Conservation (phyloP, 1,140 invertebrate species). For the Bombus waltoni region DNA sequence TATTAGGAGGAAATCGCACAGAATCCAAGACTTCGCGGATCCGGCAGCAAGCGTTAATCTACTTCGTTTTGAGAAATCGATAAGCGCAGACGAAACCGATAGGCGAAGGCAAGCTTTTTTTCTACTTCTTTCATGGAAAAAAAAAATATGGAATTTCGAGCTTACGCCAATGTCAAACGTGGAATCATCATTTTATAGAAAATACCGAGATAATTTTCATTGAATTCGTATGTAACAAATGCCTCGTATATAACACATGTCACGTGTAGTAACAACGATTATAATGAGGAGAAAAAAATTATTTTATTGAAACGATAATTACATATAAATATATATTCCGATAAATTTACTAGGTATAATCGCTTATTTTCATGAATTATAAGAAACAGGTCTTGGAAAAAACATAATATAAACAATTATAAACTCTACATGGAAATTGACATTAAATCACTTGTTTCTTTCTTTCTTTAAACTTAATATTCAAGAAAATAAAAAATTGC, state of each 20-base stretch:
- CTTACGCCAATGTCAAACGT: constrained; percentile 6
- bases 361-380: not conserved
- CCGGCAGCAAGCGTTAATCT: constrained; percentile 79
- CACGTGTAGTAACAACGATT: not conserved
- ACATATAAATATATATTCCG: not conserved
- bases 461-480: no score
- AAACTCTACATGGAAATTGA: not conserved
- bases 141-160: not conserved
- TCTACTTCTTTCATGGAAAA: constrained; percentile 10
- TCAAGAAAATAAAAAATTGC: no score
- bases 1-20: constrained; percentile 63
- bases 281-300: not conserved
- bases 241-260: not conserved
- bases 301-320: not conserved
- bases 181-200: constrained; percentile 11
- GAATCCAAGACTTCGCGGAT: constrained; percentile 81
- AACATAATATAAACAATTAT: not conserved
- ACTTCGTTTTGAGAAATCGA: constrained; percentile 80
- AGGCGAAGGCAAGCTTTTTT: constrained; percentile 78
- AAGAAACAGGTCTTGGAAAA: not conserved
- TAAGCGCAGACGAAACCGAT: constrained; percentile 74
- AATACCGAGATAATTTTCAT: constrained; percentile 1
- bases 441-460: not conserved
- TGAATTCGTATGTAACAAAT: not conserved
- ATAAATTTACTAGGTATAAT: not conserved